A percentile compares a stretch with the other conserved stretches of the same genome.
Conservation (phyloP, 2,113 vertebrate species). For the Pseudorectes ferrugineus region DNA sequence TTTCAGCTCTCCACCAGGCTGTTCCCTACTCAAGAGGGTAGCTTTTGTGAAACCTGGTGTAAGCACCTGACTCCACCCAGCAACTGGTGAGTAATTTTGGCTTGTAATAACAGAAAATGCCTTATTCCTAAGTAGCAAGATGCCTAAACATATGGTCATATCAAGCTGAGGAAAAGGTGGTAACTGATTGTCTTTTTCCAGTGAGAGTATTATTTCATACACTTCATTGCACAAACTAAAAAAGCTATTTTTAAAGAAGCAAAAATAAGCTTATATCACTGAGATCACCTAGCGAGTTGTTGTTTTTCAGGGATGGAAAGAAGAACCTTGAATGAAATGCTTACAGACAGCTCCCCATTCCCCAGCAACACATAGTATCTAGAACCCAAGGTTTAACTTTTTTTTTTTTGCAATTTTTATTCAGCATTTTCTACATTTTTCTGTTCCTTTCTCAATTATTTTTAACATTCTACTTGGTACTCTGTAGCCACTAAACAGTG, state of each 20-base stretch:
- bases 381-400: background rate
- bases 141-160: background rate
- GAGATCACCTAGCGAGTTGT: background rate
- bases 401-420: background rate
- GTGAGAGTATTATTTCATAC: background rate
- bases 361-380: background rate
- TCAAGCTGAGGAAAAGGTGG: background rate
- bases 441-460: background rate
- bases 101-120: rapidly evolving
- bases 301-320: background rate
- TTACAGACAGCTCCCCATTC: background rate
- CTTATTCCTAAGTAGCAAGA: background rate
- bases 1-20: background rate
- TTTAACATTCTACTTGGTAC: background rate
- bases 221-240: background rate
- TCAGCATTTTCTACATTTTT: background rate
- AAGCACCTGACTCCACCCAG: background rate
- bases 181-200: background rate
- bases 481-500: background rate
- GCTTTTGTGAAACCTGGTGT: background rate
- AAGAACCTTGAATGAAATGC: background rate
- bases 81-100: background rate
- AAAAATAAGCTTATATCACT: background rate
- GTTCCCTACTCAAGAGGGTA: background rate
- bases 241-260: background rate